Evolutionary conservation across 2,113 vertebrate genomes (phyloP).

Genomic region (Hippocampus guttulatus): DNA sequence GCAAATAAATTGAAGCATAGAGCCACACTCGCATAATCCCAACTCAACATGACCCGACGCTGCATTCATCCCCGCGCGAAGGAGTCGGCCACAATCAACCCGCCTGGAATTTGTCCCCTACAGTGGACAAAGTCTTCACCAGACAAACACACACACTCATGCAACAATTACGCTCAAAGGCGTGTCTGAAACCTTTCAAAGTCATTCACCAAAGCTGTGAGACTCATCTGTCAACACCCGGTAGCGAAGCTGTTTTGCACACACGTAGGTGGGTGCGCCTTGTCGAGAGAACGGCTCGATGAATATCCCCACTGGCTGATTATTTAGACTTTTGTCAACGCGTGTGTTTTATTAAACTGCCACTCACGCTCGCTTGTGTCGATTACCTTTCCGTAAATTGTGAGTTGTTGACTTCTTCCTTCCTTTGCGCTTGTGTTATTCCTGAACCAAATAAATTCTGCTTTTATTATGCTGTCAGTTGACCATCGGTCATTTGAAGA

Average conservation of each 20-base stretch:
- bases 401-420: not conserved
- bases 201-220: slow-evolving; percentile 12
- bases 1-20: not conserved
- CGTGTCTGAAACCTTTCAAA: slow-evolving; percentile 30
- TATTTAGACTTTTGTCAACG: slow-evolving; percentile 3
- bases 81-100: not conserved
- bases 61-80: not conserved
- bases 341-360: not conserved
- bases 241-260: slow-evolving; percentile 5
- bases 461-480: not conserved
- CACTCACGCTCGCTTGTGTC: not conserved
- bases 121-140: slow-evolving; percentile 22
- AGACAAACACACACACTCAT: slow-evolving; percentile 15
- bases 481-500: slow-evolving; percentile 14
- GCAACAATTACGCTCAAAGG: slow-evolving; percentile 1
- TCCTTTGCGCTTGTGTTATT: slow-evolving; percentile 11
- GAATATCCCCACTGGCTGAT: not conserved
- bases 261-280: not conserved
- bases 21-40: not conserved
- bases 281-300: not conserved
- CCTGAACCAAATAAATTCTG: not conserved
- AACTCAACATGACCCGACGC: not conserved
- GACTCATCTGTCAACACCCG: slow-evolving; percentile 34
- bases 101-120: not conserved
- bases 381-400: not conserved